Base-by-base conservation (phyloP, 2,888 invertebrate genomes). In the Cinara cedri region DNA sequence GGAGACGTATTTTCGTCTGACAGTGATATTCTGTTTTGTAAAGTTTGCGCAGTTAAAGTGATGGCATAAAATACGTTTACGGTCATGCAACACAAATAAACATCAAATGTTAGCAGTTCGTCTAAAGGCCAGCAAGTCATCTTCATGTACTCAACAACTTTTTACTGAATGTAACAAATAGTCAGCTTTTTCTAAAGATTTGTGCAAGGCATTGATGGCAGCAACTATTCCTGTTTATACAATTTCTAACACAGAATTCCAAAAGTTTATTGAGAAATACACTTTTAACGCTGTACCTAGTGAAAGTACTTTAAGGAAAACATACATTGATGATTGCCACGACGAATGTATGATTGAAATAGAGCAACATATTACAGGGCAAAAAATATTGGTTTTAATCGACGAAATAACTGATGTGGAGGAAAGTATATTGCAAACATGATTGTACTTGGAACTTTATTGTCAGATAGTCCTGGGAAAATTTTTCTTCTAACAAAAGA, bases 211-310 rank as follows among this genome's bases (percentile, higher is more conserved):
- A 72, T 10, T 21, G 16, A 55, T 57, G 55, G 14, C 42, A 55
- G 42, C 21, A 55, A 55, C 21, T 71, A 57, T 24, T 46, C 55
- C 24, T 44, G 16, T 57, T 24, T 21, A 24, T 6, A 72, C 44
- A n/a, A 44, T 46, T n/a, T 46, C 34, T 55, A 42, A 24, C 13
- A 57, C 14, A 0, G 24, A 60, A 44, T 57, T 71, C 6, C 21
- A n/a, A 71, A 71, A 55, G 16, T 71, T 68, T 68, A 14, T 54
- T 54, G 14, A 70, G 9, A 34, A 70, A 1, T 66, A 66, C 19
- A 44, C 19, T 19, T 44, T 63, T 19, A 3, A 42, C 13, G 19
- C 63, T 44, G 42, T 63, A 6, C 42, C 9, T 24, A 49, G 42
- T 24, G 16, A 16, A 46, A 46, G 1, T n/a, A 46, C 16, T 46